These are phyloP conservation scores for Abrostola tripartita DNA, from an alignment of 2,888 invertebrate genomes.

Conservation along the genomic window DNA sequence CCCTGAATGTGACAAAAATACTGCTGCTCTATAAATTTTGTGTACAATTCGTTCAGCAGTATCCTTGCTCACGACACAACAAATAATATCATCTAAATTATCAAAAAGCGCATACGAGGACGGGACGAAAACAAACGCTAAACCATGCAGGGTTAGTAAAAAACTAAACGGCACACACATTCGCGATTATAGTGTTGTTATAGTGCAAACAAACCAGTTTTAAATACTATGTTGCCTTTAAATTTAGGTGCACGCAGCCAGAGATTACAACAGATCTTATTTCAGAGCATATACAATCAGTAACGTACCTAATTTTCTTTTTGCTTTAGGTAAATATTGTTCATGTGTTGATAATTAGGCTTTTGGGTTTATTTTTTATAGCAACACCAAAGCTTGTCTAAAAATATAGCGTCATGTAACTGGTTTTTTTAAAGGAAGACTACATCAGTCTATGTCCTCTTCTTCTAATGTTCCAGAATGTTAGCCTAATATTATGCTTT, in stretches of 20 bases:
- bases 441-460: no score
- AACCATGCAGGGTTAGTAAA: conserved; percentile 56
- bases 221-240: conserved; percentile 11
- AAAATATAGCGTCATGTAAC: no score
- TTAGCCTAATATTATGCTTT: no score
- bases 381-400: no score
- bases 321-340: no score
- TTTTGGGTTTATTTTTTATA: no score
- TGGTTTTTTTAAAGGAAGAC: no score
- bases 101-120: conserved; percentile 63
- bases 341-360: no score
- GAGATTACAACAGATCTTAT: background rate
- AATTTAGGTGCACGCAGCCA: conserved; percentile 20
- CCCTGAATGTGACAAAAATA: conserved; percentile 31
- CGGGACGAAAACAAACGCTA: conserved; percentile 64
- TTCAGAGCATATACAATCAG: background rate
- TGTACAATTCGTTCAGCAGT: conserved; percentile 22
- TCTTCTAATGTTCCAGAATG: no score
- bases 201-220: conserved; percentile 35
- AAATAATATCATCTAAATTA: conserved; percentile 33
- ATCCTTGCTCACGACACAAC: conserved; percentile 28
- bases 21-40: conserved; percentile 12
- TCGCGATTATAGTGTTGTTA: conserved; percentile 16
- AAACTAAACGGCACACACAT: conserved; percentile 39
- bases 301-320: no score